These are phyloP conservation scores for Hemichromis elongatus DNA, from an alignment of 2,113 vertebrate species.

Conservation along the genomic window DNA sequence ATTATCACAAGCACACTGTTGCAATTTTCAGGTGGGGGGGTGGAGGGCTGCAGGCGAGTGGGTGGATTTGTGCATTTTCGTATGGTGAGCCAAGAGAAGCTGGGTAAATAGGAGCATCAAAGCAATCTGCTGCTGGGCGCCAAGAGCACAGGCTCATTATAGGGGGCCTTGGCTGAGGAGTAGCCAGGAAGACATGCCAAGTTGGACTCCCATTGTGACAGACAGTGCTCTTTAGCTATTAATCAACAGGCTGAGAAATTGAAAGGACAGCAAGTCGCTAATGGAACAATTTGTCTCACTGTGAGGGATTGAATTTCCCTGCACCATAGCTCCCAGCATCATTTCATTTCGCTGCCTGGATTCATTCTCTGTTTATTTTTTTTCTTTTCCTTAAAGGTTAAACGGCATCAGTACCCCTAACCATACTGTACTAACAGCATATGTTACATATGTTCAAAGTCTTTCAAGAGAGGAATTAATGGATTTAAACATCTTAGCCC, in stretches of 20 bases:
- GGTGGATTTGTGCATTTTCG: neutral
- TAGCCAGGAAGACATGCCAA: constrained; percentile 25
- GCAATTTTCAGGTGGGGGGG: neutral
- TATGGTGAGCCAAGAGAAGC: neutral
- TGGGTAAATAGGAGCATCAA: constrained; percentile 49
- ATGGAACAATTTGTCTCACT: constrained; percentile 61
- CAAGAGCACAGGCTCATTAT: constrained; percentile 32
- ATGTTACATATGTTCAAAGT: neutral
- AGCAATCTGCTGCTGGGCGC: constrained; percentile 33
- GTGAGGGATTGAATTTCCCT: constrained; percentile 37
- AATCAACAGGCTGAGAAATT: constrained; percentile 57
- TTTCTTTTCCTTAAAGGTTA: neutral
- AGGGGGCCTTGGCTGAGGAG: constrained; percentile 10
- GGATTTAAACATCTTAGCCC: neutral
- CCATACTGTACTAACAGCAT: neutral
- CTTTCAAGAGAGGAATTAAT: neutral
- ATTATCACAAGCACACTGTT: neutral
- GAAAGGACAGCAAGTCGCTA: constrained; percentile 47
- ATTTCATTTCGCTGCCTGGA: neutral
- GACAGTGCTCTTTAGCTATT: constrained; percentile 53
- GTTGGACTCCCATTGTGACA: constrained; percentile 47
- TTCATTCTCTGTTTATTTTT: neutral
- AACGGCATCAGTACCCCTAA: neutral
- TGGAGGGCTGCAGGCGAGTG: neutral
- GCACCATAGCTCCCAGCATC: neutral